Base-by-base conservation (phyloP, 1,140 invertebrate genomes). In the Artemia franciscana region DNA sequence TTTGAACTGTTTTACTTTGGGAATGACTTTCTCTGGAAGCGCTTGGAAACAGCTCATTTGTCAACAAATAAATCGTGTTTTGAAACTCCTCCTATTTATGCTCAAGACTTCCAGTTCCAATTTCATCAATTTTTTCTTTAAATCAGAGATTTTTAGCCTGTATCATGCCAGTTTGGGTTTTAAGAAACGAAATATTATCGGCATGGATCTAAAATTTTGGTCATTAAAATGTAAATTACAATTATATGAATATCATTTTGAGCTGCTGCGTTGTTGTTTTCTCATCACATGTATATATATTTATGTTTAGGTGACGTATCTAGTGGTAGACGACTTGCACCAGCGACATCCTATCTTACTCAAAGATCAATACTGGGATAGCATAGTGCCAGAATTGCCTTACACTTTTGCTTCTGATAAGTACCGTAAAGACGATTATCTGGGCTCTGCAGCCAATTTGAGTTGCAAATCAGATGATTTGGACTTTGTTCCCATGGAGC, bases 271-370 rank as follows among this genome's bases (percentile, higher is more conserved):
- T n/a, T n/a, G n/a, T 2, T 15, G 9, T 64, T 63, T 21, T 2
- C 26, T 5, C 27, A 18, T 21, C 30, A 15, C n/a, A n/a, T n/a
- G n/a, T n/a, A n/a, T n/a, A n/a, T n/a, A n/a, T n/a, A n/a, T n/a
- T 60, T 30, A 62, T 25, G 24, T 21, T 24, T 62, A 70, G 68
- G 67, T 71, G 5, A 71, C 72, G 7, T 74, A 72, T 66, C 62
- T 73, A 24, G 74, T 76, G 58, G 74, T 76, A 15, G 74, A 76
- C 66, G 73, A 75, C 65, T 74, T 75, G 72, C 71, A 75, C 62
- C 61, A 69, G 56, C 71, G 73, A 58, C 71, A 74, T 67, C 74
- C 74, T 21, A 71, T 72, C 60, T 61, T 74, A 18, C 62, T 73
- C 5, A 72, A 71, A 30, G 74, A 76, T 62, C 67, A 67, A 58